A percentile compares a stretch with the other conserved stretches of the same genome.
Conservation (phyloP, 1,140 invertebrate species). For the Orchesella cincta region DNA sequence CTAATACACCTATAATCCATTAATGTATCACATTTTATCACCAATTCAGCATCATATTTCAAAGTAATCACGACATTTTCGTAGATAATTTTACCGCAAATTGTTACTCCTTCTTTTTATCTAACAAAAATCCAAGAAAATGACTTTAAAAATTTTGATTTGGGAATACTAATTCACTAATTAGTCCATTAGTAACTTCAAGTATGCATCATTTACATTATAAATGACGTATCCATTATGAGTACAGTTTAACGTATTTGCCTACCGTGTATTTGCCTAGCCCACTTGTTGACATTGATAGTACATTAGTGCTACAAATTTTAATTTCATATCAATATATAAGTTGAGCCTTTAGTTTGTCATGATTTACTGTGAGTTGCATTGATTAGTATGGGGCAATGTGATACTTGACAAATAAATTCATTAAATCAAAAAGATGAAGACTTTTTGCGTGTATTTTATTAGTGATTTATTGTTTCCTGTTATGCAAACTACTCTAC, state of each 20-base stretch:
- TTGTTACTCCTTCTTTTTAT: not conserved
- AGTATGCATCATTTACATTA: not conserved
- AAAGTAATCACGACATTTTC: not conserved
- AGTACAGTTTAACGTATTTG: not conserved
- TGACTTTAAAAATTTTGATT: too few relatives aligned
- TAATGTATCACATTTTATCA: not conserved
- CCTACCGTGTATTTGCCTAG: not conserved
- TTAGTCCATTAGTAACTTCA: not conserved
- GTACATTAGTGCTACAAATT: not conserved
- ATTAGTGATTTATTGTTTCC: not conserved
- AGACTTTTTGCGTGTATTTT: not conserved
- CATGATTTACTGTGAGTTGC: not conserved
- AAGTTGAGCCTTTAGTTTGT: not conserved
- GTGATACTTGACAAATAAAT: not conserved
- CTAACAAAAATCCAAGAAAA: not conserved
- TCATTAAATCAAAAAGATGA: not conserved
- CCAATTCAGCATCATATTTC: not conserved
- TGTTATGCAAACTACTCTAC: not conserved
- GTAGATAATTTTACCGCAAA: not conserved
- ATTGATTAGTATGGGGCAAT: not conserved
- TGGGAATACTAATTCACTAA: too few relatives aligned
- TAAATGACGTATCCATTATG: not conserved
- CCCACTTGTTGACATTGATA: too few relatives aligned
- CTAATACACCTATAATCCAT: not conserved
- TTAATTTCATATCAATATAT: not conserved